phyloP scores from a whole-genome alignment of 1,140 invertebrate genomes.

The Meloidogyne exigua region DNA sequence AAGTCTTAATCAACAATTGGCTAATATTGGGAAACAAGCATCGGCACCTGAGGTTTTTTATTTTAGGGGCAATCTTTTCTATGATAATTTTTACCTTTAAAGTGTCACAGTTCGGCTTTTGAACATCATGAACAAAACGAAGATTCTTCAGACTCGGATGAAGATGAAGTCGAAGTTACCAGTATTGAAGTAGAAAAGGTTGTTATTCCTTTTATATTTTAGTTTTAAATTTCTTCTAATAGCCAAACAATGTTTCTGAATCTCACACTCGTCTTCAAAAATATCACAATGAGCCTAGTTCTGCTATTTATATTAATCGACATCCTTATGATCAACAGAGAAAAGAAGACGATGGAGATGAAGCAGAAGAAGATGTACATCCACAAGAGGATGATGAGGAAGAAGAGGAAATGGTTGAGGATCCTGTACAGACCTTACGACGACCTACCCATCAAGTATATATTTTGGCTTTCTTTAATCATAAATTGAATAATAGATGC shows the following conservation, averaged over 20 bases:
- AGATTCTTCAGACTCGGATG: constrained; percentile 69
- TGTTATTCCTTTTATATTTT: constrained; percentile 60
- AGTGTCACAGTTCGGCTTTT: constrained; percentile 76
- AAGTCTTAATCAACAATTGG: constrained; percentile 38
- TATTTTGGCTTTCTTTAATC: not conserved
- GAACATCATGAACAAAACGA: constrained; percentile 78
- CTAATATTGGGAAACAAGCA: constrained; percentile 49
- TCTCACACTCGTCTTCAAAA: not conserved
- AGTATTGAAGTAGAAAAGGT: constrained; percentile 76
- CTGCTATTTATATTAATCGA: constrained; percentile 21
- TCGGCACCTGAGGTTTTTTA: constrained; percentile 52
- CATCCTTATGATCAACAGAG: constrained; percentile 12
- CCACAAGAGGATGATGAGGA: constrained; percentile 48
- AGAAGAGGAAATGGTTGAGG: constrained; percentile 37
- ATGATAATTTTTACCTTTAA: not conserved
- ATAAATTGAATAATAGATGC: not conserved
- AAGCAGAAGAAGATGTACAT: constrained; percentile 13
- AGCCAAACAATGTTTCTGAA: not conserved
- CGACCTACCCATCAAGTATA: not conserved
- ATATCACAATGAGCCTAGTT: not conserved
- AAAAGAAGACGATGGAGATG: not conserved
- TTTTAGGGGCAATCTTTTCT: no score
- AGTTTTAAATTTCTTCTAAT: not conserved
- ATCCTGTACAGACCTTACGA: constrained; percentile 14
- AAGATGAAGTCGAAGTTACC: not conserved